Evolutionary conservation across 2,888 invertebrate genomes (phyloP).

Genomic region (Parnassius smintheus): DNA sequence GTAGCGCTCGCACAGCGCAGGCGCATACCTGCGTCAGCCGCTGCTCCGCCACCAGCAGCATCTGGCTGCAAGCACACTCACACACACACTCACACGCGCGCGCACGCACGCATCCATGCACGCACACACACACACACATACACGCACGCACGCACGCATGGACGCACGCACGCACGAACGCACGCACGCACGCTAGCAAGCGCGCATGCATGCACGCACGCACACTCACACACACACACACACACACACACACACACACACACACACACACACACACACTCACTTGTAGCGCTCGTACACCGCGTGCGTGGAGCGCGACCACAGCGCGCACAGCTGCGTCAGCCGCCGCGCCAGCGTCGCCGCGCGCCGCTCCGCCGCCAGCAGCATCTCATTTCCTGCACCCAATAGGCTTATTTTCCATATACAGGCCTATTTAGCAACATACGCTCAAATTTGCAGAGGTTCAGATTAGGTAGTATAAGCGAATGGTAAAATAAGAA

Average conservation of each 20-base stretch:
- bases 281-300: constrained; percentile 85
- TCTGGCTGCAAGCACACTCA: constrained; percentile 44
- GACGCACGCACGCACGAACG: too few relatives aligned
- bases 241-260: too few relatives aligned
- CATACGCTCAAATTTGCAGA: too few relatives aligned
- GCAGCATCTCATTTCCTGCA: constrained; percentile 83
- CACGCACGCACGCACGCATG: too few relatives aligned
- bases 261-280: constrained; percentile 36
- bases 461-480: too few relatives aligned
- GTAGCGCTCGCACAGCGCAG: constrained; percentile 28
- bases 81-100: constrained; percentile 54
- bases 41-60: constrained; percentile 38
- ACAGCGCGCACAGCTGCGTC: constrained; percentile 85
- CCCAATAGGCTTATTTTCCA: constrained; percentile 6
- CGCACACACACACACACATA: constrained; percentile 42
- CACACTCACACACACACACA: too few relatives aligned
- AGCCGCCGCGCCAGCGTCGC: constrained; percentile 84
- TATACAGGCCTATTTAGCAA: too few relatives aligned
- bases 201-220: too few relatives aligned
- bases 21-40: constrained; percentile 86
- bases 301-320: constrained; percentile 85
- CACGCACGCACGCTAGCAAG: too few relatives aligned
- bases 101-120: too few relatives aligned
- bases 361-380: constrained; percentile 75
- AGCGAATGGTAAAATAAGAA: too few relatives aligned